Percentiles rank a stretch among this genome's conserved stretches.
These are phyloP conservation scores for Caenorhabditis elegans DNA, from an alignment of 1,140 invertebrate genomes.

Conservation along the genomic window WBcel235 BX284606.5:6893501-6894000, in stretches of 20 bases:
- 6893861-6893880: conserved; percentile 13
- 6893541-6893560: too few species aligned
- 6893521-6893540: too few species aligned
- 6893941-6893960: conserved; percentile 27
- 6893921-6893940: conserved; percentile 29
- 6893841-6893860: background rate
- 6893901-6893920: background rate
- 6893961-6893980: conserved; percentile 17
- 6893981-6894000: conserved; percentile 25
- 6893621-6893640: too few species aligned
- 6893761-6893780: conserved; percentile 25
- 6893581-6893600: background rate
- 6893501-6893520: too few species aligned
- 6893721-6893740: conserved; percentile 32
- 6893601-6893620: too few species aligned
- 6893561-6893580: background rate
- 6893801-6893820: conserved; percentile 26
- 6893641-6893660: background rate
- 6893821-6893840: background rate
- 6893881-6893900: conserved; percentile 30
- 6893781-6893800: conserved; percentile 32
- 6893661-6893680: background rate
- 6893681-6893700: too few species aligned
- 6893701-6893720: conserved; percentile 8
- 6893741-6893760: conserved; percentile 19